Evolutionary conservation across 2,113 vertebrate species (phyloP), one percentile per base, ranked within the genome.

Genomic region (Donacobius atricapilla): DNA sequence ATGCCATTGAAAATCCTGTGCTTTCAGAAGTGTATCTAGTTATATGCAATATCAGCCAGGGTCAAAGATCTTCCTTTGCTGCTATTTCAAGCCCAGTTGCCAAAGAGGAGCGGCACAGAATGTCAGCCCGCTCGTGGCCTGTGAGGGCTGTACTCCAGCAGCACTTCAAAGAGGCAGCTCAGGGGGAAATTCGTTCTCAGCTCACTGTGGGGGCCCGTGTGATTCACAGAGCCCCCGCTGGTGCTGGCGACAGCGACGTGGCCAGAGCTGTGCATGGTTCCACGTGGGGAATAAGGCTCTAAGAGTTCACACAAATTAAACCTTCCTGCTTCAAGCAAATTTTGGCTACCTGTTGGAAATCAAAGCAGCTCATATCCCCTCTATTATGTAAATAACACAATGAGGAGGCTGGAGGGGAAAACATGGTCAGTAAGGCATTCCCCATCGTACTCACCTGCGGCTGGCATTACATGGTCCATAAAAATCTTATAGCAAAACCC

Each of bases 81-180:
- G 71, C 82, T 96, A 95, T 96, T 97, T 93, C n/a, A 21, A 88
- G 92, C 72, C 57, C 0, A 0, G 39, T 22, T 60, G 50, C 65
- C 69, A 75, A 93, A 66, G 11, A 79, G 72, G 81, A 83, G 76
- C 79, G 45, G 79, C 80, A 71, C 89, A 94, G 88, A 90, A 95
- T 84, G 86, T 87, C 96, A 94, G 56, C 63, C 86, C 7, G 1
- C 90, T 84, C 5, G 61, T 88, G 92, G 89, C 65, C 78, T 35
- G 60, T 21, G 75, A 88, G 72, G 83, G 64, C 73, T 83, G 72
- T 3, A 3, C 82, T 83, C 0, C 2, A 77, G 82, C 85, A 93
- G 58, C 78, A 82, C 91, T 96, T 96, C 91, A 94, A 91, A 97
- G 95, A 81, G 70, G 60, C 53, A 78, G 87, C 92, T 91, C n/a